Conservation (phyloP, 2,888 invertebrate genomes). For the Ferdinandea cuprea region DNA sequence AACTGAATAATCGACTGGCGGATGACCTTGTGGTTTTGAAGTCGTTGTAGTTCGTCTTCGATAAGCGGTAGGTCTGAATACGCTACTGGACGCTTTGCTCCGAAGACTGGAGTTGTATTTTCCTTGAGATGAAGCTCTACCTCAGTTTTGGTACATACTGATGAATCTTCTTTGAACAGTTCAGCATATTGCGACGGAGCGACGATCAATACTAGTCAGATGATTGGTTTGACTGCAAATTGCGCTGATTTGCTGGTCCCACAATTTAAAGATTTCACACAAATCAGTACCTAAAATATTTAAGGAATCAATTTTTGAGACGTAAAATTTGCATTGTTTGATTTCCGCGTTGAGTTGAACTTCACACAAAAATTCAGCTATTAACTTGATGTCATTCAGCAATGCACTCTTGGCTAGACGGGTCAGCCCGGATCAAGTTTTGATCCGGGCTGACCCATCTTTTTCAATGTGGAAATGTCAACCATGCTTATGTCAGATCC, state of each 20-base stretch:
- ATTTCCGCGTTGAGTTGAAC: constrained; percentile 36
- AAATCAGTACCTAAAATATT: constrained; percentile 58
- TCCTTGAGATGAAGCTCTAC: constrained; percentile 22
- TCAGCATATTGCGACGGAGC: constrained; percentile 11
- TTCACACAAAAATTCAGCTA: constrained; percentile 34
- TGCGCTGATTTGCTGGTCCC: constrained; percentile 41
- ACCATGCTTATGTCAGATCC: constrained; percentile 67
- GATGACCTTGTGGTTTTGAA: constrained; percentile 60
- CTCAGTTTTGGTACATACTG: constrained; percentile 32
- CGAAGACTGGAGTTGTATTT: constrained; percentile 54
- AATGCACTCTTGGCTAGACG: constrained; percentile 26
- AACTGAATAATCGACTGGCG: constrained; percentile 66
- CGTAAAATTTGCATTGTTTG: constrained; percentile 14
- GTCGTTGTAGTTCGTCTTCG: constrained; percentile 50
- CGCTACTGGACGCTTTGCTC: constrained; percentile 65
- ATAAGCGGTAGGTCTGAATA: constrained; percentile 62
- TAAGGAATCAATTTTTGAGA: constrained; percentile 34
- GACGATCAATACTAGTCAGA: not conserved
- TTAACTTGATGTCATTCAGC: constrained; percentile 14
- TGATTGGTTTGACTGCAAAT: not conserved
- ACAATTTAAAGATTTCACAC: constrained; percentile 54
- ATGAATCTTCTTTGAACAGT: constrained; percentile 27
- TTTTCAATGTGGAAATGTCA: constrained; percentile 42
- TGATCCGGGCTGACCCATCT: constrained; percentile 41
- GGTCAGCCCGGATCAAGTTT: not conserved